These are phyloP conservation scores for Ophioninae sp. DNA, from an alignment of 2,888 invertebrate genomes.

Conservation along the genomic window DNA sequence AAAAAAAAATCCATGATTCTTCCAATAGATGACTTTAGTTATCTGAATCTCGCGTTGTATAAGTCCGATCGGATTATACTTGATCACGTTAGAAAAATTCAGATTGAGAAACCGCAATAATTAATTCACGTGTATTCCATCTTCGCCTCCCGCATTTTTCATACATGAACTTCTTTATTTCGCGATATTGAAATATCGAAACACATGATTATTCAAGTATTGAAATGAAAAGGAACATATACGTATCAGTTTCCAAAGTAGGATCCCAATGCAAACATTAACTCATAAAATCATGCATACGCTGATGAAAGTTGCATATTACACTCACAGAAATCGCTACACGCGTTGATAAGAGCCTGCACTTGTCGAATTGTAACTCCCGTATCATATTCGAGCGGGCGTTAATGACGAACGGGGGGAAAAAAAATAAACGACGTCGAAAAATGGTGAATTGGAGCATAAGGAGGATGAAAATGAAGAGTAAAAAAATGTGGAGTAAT, in stretches of 20 bases:
- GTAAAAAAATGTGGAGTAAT: conserved; percentile 24
- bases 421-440: not conserved
- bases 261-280: not conserved
- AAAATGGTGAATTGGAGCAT: conserved; percentile 31
- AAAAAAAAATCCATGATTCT: too few species aligned
- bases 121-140: too few species aligned
- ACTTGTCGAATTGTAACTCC: not conserved
- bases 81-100: too few species aligned
- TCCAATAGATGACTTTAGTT: too few species aligned
- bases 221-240: not conserved
- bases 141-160: too few species aligned
- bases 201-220: not conserved
- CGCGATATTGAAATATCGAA: not conserved
- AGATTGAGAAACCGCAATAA: too few species aligned
- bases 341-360: not conserved
- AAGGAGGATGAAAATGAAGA: conserved; percentile 5
- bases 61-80: too few species aligned
- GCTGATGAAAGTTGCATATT: not conserved
- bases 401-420: not conserved
- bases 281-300: not conserved
- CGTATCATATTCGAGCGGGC: not conserved
- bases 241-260: not conserved
- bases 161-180: not conserved
- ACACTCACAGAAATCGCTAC: not conserved
- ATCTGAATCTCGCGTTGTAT: too few species aligned